Evolutionary conservation across 2,113 vertebrate genomes (phyloP).

Genomic region (Rhagologus leucostigma): DNA sequence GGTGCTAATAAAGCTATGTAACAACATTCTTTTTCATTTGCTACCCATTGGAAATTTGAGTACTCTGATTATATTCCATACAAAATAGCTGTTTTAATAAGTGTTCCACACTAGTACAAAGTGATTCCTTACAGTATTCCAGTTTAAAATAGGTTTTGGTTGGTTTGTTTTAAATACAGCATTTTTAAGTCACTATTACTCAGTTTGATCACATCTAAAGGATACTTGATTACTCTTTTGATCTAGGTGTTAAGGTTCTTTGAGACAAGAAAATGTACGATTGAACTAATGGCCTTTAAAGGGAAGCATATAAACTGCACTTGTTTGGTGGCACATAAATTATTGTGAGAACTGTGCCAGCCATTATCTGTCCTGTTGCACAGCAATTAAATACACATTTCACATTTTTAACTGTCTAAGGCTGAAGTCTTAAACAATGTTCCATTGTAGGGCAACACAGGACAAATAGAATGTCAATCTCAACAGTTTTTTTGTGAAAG

Average conservation of each 20-base stretch:
- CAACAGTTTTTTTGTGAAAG: background rate
- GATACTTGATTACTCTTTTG: background rate
- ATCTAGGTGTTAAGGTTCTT: background rate
- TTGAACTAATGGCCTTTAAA: background rate
- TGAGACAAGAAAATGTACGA: background rate
- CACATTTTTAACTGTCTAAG: conserved; percentile 50
- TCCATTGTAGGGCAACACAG: conserved; percentile 28
- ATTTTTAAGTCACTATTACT: background rate
- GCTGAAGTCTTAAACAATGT: conserved; percentile 36
- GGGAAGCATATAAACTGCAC: conserved; percentile 36
- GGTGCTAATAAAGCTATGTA: background rate
- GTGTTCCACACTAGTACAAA: background rate
- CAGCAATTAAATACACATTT: conserved; percentile 60
- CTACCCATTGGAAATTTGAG: background rate
- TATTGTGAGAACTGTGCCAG: conserved; percentile 22
- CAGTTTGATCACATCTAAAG: background rate
- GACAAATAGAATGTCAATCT: background rate
- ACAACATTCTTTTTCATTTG: background rate
- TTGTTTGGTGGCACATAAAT: conserved; percentile 49
- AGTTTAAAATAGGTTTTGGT: background rate
- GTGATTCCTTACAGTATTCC: background rate
- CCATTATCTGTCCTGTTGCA: conserved; percentile 2
- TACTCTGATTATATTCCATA: background rate
- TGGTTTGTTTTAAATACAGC: background rate
- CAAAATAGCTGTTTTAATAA: background rate